A percentile compares a stretch with the other conserved stretches of the same genome.
Conservation (phyloP, 2,888 invertebrate species). For the Prostheceraeus crozeri region DNA sequence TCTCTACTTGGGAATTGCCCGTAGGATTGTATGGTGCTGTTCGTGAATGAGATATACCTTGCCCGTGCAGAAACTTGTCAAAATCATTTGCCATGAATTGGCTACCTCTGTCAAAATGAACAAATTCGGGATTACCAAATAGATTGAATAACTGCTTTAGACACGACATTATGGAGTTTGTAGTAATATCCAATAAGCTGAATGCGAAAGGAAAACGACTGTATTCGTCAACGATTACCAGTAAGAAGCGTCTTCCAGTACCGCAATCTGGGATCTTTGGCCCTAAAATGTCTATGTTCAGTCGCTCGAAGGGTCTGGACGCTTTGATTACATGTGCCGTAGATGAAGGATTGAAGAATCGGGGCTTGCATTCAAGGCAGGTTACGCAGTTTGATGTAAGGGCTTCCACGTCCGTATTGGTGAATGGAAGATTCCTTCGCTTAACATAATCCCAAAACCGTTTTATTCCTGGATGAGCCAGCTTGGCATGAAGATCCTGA, state of each 20-base stretch:
- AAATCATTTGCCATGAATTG: slow-evolving; percentile 5
- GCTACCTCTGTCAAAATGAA: slow-evolving; percentile 22
- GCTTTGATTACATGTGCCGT: slow-evolving; percentile 20
- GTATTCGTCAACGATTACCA: slow-evolving; percentile 9
- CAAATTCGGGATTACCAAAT: slow-evolving; percentile 4
- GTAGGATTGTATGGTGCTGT: not conserved
- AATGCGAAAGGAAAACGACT: slow-evolving; percentile 5
- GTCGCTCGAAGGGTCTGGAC: not conserved
- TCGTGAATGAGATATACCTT: not conserved
- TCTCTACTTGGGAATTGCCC: not conserved
- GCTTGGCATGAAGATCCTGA: slow-evolving; percentile 2
- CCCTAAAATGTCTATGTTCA: slow-evolving; percentile 14
- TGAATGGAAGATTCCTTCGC: not conserved
- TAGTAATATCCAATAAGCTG: not conserved
- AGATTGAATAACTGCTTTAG: slow-evolving; percentile 2
- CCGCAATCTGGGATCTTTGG: not conserved
- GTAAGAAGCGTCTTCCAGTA: not conserved
- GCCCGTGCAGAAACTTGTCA: not conserved
- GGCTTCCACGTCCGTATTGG: not conserved
- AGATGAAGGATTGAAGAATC: not conserved
- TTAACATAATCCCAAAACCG: not conserved
- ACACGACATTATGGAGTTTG: not conserved
- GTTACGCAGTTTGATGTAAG: not conserved
- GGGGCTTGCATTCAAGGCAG: slow-evolving; percentile 16
- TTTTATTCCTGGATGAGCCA: slow-evolving; percentile 1